Evolutionary conservation across 2,888 invertebrate genomes (phyloP).

Genomic region (Dryococelus australis): DNA sequence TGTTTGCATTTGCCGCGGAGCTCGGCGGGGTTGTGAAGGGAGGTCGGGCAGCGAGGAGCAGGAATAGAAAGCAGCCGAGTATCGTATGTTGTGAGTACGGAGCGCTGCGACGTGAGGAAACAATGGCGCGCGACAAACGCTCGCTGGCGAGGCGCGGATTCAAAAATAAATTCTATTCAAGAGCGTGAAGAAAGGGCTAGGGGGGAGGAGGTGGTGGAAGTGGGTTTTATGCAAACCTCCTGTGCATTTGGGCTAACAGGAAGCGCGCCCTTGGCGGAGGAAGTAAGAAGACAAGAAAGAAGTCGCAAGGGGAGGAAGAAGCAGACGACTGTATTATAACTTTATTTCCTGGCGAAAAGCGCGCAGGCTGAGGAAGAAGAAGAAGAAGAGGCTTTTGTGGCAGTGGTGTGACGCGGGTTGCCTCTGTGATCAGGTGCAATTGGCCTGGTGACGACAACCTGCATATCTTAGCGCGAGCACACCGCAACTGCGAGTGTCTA

Average conservation of each 20-base stretch:
- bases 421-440: background rate
- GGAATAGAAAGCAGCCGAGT: background rate
- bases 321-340: constrained; percentile 39
- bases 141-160: constrained; percentile 34
- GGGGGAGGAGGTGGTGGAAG: background rate
- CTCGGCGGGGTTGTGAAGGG: background rate
- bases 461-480: too few relatives aligned
- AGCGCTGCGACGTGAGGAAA: constrained; percentile 36
- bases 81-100: constrained; percentile 4
- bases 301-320: background rate
- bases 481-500: too few relatives aligned
- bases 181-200: background rate
- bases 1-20: background rate
- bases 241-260: constrained; percentile 38
- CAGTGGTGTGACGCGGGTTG: background rate
- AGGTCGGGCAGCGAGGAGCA: too few relatives aligned
- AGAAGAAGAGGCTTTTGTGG: constrained; percentile 17
- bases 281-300: constrained; percentile 26
- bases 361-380: constrained; percentile 35
- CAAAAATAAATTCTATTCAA: constrained; percentile 40
- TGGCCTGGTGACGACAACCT: too few relatives aligned
- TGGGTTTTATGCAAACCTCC: constrained; percentile 34
- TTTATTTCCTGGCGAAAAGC: constrained; percentile 40
- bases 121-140: constrained; percentile 38
- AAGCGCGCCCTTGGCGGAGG: constrained; percentile 33